Base-by-base conservation (phyloP, 2,113 vertebrate species). In the Zapus hudsonius region DNA sequence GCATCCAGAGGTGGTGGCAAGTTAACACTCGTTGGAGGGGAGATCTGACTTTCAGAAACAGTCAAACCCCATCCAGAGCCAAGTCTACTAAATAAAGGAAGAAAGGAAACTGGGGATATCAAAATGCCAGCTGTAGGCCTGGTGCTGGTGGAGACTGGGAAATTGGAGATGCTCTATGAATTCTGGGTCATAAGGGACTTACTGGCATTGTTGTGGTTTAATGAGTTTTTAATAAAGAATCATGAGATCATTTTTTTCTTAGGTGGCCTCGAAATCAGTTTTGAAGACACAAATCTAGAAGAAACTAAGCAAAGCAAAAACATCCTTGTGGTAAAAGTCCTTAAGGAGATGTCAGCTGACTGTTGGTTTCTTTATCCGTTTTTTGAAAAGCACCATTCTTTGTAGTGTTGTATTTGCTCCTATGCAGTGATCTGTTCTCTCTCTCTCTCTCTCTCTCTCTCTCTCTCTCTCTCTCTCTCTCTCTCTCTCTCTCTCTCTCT, bases 211-310 rank as follows among this genome's bases (percentile, higher is more conserved):
- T 27, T n/a, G 36, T 36, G 57, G 42, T 75, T 86, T 25, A 9
- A 29, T 23, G 61, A 79, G 80, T 31, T 84, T 75, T 87, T 63
- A 83, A 55, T 70, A 8, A 12, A 59, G 70, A 69, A 69, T n/a
- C 22, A 3, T 4, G 31, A 86, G 70, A 74, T 36, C 20, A 5
- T 74, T 78, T 92, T 78, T 92, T 81, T 84, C 90, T 76, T 44
- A 67, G 66, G 27, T 47, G 78, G 52, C 9, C 63, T 73, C 33
- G 57, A 85, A 90, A 70, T 27, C 6, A 11, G 42, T 38, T 79
- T 44, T 73, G 36, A 89, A 89, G 84, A 82, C 40, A 66, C n/a
- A 69, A 79, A 69, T 38, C 19, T 89, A 22, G 38, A 86, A 64
- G 64, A 64, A 75, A 33, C 8, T 25, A 79, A 10, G 33, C 61